Evolutionary conservation across 1,140 invertebrate species (phyloP), one percentile per base, ranked within the genome.

Genomic region (Nasonia vitripennis): DNA sequence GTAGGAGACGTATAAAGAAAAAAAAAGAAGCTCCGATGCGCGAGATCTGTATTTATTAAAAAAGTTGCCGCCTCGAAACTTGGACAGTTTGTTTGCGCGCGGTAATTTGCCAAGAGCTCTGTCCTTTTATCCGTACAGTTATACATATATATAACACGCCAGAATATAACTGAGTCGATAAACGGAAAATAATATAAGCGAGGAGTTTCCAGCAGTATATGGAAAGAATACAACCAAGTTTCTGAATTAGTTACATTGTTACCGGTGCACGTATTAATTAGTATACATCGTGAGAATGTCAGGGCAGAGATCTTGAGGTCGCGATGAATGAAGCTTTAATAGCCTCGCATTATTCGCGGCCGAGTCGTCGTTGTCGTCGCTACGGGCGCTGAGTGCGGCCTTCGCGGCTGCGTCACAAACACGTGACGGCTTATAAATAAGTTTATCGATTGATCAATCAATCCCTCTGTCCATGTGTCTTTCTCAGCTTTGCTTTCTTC

Each of bases 371-470:
- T 12, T 6, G 55, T 62, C 55, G 55, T n/a, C 6, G 55, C 55
- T 62, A 62, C 55, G 55, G 55, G 55, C 55, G 2, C 20, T n/a
- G 17, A 4, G 34, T 1, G 17, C 27, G 68, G 45, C 75, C 41
- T 78, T 55, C 41, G 23, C 41, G 73, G 73, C 20, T 2, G 20
- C 45, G 48, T 31, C n/a, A 73, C 70, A 20, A 48, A 55, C 48
- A 55, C 51, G 45, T 77, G 9, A 84, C 77, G 68, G 45, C 48
- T 78, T 78, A 51, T 78, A 78, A 78, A 78, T 78, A 78, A 78
- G 27, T 78, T 78, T 78, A 78, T 78, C 75, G 75, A 55, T 78
- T 55, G 75, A 78, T 78, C 27, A 78, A 78, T 78, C 75, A 78
- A 78, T 78, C 41, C 10, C 23, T 75, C 41, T 55, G 9, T 48